Evolutionary conservation across 2,797 vertebrate species (phyloP).

Genomic region (Lepidocolaptes lacrymiger): DNA sequence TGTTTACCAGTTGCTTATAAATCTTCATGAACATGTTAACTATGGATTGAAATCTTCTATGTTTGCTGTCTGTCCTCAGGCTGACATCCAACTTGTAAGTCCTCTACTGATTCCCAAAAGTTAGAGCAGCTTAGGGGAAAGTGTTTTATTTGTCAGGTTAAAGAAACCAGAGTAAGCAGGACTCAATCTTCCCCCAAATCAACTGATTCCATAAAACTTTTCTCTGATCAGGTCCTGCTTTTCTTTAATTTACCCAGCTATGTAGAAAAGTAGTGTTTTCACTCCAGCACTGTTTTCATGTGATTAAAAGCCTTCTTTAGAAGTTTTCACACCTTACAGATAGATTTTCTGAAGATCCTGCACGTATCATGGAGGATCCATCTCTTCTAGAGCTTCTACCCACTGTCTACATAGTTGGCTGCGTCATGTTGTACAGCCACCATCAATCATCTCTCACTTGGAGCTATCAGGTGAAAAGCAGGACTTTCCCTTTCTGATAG

Average conservation of each 20-base stretch:
- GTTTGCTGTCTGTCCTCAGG: neutral
- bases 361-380: neutral
- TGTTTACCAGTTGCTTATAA: slow-evolving; percentile 15
- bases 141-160: neutral
- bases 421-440: neutral
- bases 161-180: neutral
- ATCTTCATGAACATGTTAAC: neutral
- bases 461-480: neutral
- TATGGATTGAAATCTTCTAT: neutral
- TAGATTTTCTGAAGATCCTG: neutral
- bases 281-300: neutral
- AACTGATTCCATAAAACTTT: neutral
- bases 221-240: neutral
- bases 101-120: neutral
- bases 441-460: neutral
- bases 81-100: neutral
- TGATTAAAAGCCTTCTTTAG: neutral
- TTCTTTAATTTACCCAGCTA: neutral
- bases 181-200: neutral
- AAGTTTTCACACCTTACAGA: neutral
- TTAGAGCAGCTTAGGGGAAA: neutral
- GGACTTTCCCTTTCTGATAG: neutral
- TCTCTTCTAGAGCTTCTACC: neutral
- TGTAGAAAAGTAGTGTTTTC: neutral
- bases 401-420: accelerated